phyloP scores from a whole-genome alignment of 2,888 invertebrate species.

The Entomobrya proxima region DNA sequence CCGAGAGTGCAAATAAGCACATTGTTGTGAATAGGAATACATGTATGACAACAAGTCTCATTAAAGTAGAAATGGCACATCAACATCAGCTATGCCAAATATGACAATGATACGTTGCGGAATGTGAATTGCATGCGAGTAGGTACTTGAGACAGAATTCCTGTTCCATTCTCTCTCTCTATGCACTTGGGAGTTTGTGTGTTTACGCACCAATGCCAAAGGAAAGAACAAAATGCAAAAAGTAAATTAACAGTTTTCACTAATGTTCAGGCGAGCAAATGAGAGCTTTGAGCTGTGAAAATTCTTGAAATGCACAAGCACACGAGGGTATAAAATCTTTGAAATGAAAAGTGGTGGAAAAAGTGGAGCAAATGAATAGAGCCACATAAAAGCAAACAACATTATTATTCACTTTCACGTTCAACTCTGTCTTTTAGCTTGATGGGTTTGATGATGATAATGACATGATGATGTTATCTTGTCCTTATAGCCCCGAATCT shows the following conservation, averaged over 20 bases:
- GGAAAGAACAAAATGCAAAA: background rate
- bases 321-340: background rate
- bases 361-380: background rate
- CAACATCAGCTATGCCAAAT: conserved; percentile 31
- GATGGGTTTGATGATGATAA: background rate
- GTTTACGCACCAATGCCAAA: background rate
- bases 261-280: background rate
- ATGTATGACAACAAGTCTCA: background rate
- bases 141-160: conserved; percentile 24
- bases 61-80: conserved; percentile 9
- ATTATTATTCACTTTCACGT: conserved; percentile 8
- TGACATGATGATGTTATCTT: background rate
- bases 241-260: conserved; percentile 37
- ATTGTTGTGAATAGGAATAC: background rate
- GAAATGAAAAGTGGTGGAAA: background rate
- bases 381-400: conserved; percentile 15
- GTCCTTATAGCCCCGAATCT: background rate
- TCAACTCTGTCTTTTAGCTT: background rate
- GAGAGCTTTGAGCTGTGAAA: conserved; percentile 22
- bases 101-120: conserved; percentile 49
- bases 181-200: background rate
- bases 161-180: background rate
- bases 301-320: conserved; percentile 19
- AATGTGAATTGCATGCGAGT: conserved; percentile 49
- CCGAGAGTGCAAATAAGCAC: background rate